Conservation (phyloP, 2,888 invertebrate genomes). For the Sphinx pinastri region DNA sequence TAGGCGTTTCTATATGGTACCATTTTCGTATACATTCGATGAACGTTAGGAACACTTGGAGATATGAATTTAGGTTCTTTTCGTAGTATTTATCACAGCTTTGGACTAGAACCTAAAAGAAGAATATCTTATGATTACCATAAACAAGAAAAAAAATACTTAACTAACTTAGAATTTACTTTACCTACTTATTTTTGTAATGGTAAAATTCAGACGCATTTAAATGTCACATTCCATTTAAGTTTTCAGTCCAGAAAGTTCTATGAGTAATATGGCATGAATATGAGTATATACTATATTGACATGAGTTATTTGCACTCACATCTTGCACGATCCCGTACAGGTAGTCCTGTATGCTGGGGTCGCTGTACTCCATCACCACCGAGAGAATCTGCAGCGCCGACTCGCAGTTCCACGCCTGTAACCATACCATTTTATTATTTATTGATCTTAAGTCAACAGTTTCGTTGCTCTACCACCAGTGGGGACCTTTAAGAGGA, state of each 20-base stretch:
- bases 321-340: conserved; percentile 88
- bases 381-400: conserved; percentile 89
- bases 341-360: conserved; percentile 86
- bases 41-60: conserved; percentile 89
- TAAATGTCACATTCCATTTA: no score
- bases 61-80: conserved; percentile 84
- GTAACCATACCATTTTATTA: conserved; percentile 29
- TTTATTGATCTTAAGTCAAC: no score
- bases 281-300: no score
- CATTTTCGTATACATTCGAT: conserved; percentile 85
- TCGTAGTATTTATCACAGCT: conserved; percentile 85
- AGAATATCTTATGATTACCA: conserved; percentile 20
- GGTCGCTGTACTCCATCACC: conserved; percentile 88
- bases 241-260: no score
- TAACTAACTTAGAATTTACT: no score
- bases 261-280: no score
- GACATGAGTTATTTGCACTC: conserved; percentile 53
- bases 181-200: no score
- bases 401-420: conserved; percentile 85
- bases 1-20: conserved; percentile 55
- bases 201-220: no score
- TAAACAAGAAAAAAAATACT: no score
- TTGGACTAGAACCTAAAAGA: conserved; percentile 82
- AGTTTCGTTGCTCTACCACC: no score
- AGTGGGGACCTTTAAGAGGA: no score